Conservation (phyloP, 2,888 invertebrate species). For the Phalangium opilio region DNA sequence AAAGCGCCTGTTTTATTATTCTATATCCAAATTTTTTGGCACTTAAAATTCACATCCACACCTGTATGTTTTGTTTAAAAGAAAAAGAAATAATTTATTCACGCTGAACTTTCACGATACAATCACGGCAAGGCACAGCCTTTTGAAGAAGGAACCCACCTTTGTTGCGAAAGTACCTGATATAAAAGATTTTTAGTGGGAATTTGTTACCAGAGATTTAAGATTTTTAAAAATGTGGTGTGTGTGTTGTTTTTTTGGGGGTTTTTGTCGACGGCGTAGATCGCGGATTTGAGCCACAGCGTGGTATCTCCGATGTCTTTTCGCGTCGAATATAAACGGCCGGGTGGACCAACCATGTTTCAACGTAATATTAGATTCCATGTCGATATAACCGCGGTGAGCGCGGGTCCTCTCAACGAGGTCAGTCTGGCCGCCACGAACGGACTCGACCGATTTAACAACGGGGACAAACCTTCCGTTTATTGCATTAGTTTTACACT, state of each 20-base stretch:
- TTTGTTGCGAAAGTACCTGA: no score
- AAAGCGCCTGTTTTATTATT: no score
- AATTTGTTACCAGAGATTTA: no score
- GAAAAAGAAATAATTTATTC: no score
- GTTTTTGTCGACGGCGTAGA: slow-evolving; percentile 39
- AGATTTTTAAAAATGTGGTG: no score
- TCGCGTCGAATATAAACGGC: slow-evolving; percentile 86
- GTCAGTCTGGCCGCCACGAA: neutral
- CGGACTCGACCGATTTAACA: slow-evolving; percentile 10
- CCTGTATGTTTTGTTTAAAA: no score
- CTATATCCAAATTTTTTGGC: no score
- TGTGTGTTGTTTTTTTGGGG: no score
- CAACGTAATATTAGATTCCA: slow-evolving; percentile 91
- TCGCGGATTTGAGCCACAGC: slow-evolving; percentile 89
- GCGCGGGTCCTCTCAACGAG: slow-evolving; percentile 17
- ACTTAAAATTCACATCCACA: no score
- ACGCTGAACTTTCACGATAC: neutral
- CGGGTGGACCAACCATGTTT: slow-evolving; percentile 78
- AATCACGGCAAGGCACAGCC: no score
- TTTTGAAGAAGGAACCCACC: no score
- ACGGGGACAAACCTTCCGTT: slow-evolving; percentile 31
- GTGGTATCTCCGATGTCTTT: slow-evolving; percentile 98
- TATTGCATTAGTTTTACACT: slow-evolving; percentile 90
- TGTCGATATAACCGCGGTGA: slow-evolving; percentile 35
- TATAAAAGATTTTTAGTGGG: no score